phyloP scores from a whole-genome alignment of 2,888 invertebrate genomes.

The Sesia bembeciformis region DNA sequence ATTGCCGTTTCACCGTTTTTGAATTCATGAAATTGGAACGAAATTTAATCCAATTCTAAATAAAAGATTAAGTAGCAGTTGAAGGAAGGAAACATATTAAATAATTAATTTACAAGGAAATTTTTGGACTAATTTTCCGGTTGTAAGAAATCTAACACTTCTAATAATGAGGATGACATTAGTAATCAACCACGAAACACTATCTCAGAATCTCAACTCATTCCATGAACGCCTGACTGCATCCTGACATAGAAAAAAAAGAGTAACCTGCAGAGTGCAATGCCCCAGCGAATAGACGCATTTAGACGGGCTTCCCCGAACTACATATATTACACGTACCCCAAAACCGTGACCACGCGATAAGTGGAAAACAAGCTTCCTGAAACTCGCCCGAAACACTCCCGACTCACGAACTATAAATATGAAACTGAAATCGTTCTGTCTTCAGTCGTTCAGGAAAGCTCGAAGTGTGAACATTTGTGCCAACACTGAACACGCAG shows the following conservation, averaged over 20 bases:
- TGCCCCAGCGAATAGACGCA: conserved; percentile 20
- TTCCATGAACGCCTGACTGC: background rate
- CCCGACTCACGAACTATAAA: conserved; percentile 49
- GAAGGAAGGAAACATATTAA: too few species aligned
- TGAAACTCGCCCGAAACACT: conserved; percentile 46
- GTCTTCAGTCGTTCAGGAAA: conserved; percentile 65
- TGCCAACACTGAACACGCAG: conserved; percentile 48
- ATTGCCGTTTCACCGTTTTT: too few species aligned
- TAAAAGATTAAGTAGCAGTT: too few species aligned
- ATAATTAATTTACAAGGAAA: too few species aligned
- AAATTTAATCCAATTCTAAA: too few species aligned
- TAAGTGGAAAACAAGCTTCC: conserved; percentile 58
- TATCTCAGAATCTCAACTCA: background rate
- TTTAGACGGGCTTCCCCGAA: conserved; percentile 66
- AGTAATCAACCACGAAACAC: too few species aligned
- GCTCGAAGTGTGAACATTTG: conserved; percentile 43
- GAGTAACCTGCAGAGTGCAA: conserved; percentile 22
- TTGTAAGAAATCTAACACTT: too few species aligned
- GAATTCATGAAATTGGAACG: too few species aligned
- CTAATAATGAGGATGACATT: too few species aligned
- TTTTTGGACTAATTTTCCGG: too few species aligned
- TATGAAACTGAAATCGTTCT: conserved; percentile 48
- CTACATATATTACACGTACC: conserved; percentile 32
- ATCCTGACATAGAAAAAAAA: conserved; percentile 8
- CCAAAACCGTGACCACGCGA: conserved; percentile 52